Evolutionary conservation across 2,797 vertebrate genomes (phyloP).

Genomic region (Poeciliopsis paucimaculata): DNA sequence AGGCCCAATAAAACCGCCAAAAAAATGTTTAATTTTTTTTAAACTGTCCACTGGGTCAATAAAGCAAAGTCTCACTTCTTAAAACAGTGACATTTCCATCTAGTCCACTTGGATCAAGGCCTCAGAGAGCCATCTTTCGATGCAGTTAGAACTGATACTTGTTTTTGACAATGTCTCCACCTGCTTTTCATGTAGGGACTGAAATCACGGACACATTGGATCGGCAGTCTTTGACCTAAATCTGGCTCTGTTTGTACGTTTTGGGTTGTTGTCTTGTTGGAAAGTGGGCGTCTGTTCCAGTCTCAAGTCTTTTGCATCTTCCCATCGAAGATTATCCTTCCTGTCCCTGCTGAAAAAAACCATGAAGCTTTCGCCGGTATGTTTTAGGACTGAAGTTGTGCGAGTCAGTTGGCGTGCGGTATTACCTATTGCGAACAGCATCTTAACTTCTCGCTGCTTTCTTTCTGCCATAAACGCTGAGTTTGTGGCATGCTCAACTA

Average conservation of each 20-base stretch:
- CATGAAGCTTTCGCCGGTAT: neutral
- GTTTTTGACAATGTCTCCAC: neutral
- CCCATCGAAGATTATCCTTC: neutral
- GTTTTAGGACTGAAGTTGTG: neutral
- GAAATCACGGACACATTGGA: neutral
- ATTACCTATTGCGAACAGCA: neutral
- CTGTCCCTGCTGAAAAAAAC: neutral
- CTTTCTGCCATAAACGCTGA: neutral
- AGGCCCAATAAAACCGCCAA: neutral
- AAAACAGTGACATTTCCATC: neutral
- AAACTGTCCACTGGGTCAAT: neutral
- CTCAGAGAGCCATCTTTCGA: neutral
- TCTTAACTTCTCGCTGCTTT: neutral
- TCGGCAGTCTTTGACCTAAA: neutral
- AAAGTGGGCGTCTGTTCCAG: neutral
- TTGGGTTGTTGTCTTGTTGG: neutral
- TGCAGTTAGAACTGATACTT: neutral
- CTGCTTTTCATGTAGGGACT: neutral
- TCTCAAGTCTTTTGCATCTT: neutral
- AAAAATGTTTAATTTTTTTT: neutral
- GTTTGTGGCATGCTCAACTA: neutral
- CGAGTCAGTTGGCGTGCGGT: neutral
- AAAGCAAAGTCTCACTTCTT: neutral
- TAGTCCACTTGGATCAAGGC: neutral
- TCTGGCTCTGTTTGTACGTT: too few species aligned